These are phyloP conservation scores for Tolmerus cingulatus DNA, from an alignment of 2,888 invertebrate species.

Conservation along the genomic window DNA sequence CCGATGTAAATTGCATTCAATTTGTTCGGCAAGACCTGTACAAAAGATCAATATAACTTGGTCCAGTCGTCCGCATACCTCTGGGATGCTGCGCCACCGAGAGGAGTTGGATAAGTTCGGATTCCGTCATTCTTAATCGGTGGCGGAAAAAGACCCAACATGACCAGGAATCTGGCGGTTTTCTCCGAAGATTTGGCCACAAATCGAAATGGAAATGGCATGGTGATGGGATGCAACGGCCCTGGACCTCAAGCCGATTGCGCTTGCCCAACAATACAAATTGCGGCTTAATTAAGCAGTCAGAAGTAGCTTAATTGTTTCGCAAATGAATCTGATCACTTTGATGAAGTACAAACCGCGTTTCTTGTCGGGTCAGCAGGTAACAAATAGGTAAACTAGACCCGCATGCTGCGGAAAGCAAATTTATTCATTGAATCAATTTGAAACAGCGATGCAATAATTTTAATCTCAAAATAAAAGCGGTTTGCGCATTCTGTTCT, in stretches of 20 bases:
- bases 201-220: neutral
- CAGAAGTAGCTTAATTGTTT: conserved; percentile 37
- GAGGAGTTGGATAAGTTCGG: neutral
- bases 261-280: conserved; percentile 16
- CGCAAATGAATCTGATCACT: neutral
- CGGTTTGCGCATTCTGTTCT: neutral
- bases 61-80: neutral
- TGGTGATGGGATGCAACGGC: neutral
- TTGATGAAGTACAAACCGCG: neutral
- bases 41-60: conserved; percentile 38
- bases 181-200: neutral
- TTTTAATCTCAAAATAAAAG: neutral
- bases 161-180: neutral
- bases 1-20: conserved; percentile 42
- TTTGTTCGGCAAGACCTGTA: conserved; percentile 34
- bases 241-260: neutral
- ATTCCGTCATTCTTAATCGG: conserved; percentile 32
- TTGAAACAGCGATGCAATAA: neutral
- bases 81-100: neutral
- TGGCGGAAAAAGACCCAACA: conserved; percentile 14
- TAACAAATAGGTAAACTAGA: neutral
- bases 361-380: neutral
- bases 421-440: neutral
- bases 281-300: conserved; percentile 26
- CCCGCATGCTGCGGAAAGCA: neutral